These are phyloP conservation scores for Nemopilema nomurai DNA, from an alignment of 30 jellyfish, hydroid and myxozoan species.

Conservation along the genomic window DNA sequence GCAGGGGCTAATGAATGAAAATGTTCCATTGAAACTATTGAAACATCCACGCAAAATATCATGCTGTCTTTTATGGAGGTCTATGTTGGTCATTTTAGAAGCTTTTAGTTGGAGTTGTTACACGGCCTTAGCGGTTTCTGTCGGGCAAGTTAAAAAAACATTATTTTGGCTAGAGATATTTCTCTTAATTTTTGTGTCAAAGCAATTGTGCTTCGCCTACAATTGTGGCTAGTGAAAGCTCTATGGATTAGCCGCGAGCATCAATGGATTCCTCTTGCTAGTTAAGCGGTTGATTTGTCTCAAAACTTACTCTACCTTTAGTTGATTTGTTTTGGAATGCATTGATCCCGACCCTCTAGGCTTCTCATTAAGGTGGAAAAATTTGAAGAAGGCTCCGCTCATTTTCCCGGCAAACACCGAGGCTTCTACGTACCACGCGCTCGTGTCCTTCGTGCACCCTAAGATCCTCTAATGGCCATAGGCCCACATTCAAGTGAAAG, in stretches of 20 bases:
- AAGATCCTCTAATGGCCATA: too few relatives aligned
- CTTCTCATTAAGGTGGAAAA: neutral
- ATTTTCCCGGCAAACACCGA: too few relatives aligned
- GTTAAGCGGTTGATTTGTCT: constrained; percentile 4
- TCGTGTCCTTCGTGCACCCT: too few relatives aligned
- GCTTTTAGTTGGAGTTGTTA: constrained; percentile 27
- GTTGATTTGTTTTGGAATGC: constrained; percentile 4
- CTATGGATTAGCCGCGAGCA: constrained; percentile 12
- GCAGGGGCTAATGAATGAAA: too few relatives aligned
- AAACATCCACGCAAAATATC: too few relatives aligned
- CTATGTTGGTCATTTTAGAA: neutral
- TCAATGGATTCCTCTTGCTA: constrained; percentile 11
- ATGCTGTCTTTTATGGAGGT: neutral
- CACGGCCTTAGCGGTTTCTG: constrained; percentile 41
- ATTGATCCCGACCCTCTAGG: neutral
- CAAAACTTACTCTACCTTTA: constrained; percentile 1
- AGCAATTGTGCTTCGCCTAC: constrained; percentile 15
- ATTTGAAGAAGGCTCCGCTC: neutral
- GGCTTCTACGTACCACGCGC: too few relatives aligned
- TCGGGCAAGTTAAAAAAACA: constrained; percentile 48
- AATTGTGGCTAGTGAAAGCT: constrained; percentile 46
- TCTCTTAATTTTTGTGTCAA: constrained; percentile 32
- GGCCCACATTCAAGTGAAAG: too few relatives aligned
- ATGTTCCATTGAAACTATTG: too few relatives aligned
- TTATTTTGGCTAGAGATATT: constrained; percentile 35